Percentiles rank a stretch among this genome's conserved stretches.
Evolutionary conservation across 2,888 invertebrate species (phyloP).

Genomic region (Acleris literana): DNA sequence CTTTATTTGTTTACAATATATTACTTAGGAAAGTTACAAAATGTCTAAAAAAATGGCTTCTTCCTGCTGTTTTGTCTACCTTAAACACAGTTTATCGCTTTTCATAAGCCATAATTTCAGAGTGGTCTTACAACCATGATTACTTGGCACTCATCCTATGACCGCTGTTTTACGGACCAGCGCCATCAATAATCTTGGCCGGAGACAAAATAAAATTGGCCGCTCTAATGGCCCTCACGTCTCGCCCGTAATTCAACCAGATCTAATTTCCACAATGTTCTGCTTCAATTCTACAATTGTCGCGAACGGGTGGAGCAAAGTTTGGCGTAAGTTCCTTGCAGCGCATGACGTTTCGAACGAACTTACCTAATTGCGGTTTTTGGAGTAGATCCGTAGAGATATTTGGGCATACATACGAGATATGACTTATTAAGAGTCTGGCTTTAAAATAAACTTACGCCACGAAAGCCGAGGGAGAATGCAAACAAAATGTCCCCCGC

Average conservation of each 20-base stretch:
- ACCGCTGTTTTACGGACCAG: not conserved
- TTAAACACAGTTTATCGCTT: too few species aligned
- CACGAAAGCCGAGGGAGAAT: conserved; percentile 2
- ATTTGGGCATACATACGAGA: conserved; percentile 33
- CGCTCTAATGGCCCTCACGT: conserved; percentile 38
- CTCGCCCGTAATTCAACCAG: conserved; percentile 45
- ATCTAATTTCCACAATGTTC: conserved; percentile 52
- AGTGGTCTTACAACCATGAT: too few species aligned
- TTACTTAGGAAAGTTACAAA: too few species aligned
- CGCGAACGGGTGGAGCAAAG: conserved; percentile 57
- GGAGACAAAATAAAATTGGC: conserved; percentile 29
- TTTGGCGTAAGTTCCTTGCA: conserved; percentile 52
- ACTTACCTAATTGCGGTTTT: conserved; percentile 54
- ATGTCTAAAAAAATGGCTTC: too few species aligned
- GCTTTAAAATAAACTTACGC: conserved; percentile 9
- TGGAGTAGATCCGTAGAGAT: conserved; percentile 44
- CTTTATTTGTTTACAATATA: too few species aligned
- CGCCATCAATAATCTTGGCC: conserved; percentile 9
- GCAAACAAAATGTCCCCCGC: conserved; percentile 9
- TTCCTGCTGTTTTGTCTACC: too few species aligned
- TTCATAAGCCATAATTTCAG: too few species aligned
- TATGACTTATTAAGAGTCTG: conserved; percentile 22
- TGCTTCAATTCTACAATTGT: conserved; percentile 55
- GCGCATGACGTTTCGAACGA: conserved; percentile 52
- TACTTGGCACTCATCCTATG: conserved; percentile 1